These are phyloP conservation scores for Galaxea fascicularis DNA, from an alignment of 92 coral and sea anemone genomes.

Conservation along the genomic window DNA sequence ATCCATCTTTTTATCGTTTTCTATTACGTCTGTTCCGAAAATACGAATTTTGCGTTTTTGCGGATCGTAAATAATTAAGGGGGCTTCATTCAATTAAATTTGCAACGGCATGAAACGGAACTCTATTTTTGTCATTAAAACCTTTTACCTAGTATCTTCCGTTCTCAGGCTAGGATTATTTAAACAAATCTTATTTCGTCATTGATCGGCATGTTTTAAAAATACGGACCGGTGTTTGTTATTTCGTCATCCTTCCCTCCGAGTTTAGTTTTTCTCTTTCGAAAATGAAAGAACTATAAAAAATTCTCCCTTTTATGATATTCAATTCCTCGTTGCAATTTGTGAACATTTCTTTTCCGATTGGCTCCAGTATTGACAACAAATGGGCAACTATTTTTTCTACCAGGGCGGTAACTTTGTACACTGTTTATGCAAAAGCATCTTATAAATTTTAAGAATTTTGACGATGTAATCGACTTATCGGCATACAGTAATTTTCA, in stretches of 20 bases:
- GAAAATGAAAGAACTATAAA: too few species aligned
- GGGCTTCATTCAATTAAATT: background rate
- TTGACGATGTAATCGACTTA: background rate
- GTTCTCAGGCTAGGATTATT: background rate
- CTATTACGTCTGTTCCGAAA: background rate
- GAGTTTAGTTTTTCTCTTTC: too few species aligned
- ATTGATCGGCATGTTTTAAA: background rate
- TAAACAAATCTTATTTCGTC: background rate
- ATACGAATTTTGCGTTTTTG: background rate
- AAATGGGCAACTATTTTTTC: background rate
- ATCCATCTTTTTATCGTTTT: too few species aligned
- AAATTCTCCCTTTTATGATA: too few species aligned
- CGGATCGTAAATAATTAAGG: background rate
- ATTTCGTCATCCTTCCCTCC: background rate
- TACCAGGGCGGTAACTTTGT: background rate
- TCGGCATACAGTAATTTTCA: background rate
- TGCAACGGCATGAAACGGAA: slow-evolving; percentile 1
- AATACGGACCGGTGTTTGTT: background rate
- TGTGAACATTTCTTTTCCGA: too few species aligned
- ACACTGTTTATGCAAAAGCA: background rate
- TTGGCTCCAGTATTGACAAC: background rate
- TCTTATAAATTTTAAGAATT: background rate
- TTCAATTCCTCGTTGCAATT: too few species aligned
- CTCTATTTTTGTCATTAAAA: background rate
- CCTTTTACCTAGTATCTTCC: background rate